Conservation (phyloP, 2,888 invertebrate species). For the Drosophila cracens region DNA sequence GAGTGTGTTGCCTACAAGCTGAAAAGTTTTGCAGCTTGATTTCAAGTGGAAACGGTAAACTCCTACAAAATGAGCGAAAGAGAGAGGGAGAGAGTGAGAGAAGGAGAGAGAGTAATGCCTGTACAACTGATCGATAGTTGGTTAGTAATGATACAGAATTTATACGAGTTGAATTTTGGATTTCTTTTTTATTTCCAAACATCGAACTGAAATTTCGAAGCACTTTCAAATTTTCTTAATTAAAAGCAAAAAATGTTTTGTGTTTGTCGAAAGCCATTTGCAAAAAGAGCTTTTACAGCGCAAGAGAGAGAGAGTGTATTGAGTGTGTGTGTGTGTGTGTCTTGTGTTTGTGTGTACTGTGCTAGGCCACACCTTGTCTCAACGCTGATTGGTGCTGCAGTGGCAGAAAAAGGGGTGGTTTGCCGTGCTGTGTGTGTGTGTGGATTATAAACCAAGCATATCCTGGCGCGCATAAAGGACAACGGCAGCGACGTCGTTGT, state of each 20-base stretch:
- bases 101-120: neutral
- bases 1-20: constrained; percentile 34
- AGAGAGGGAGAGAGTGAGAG: constrained; percentile 18
- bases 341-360: constrained; percentile 8
- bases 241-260: neutral
- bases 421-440: constrained; percentile 45
- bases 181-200: neutral
- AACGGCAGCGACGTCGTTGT: constrained; percentile 55
- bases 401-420: constrained; percentile 80
- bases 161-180: neutral
- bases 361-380: constrained; percentile 83
- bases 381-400: constrained; percentile 83
- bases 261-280: constrained; percentile 51
- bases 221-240: neutral
- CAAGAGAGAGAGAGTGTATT: constrained; percentile 10
- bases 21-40: constrained; percentile 32
- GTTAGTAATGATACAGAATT: neutral
- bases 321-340: constrained; percentile 5
- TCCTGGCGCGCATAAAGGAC: constrained; percentile 70
- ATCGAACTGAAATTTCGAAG: neutral
- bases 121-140: constrained; percentile 39
- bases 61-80: constrained; percentile 67
- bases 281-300: constrained; percentile 39
- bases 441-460: constrained; percentile 81
- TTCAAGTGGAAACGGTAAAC: constrained; percentile 82